Evolutionary conservation across 1,140 invertebrate species (phyloP), one percentile per base, ranked within the genome.

Genomic region (Hyphantria cunea): DNA sequence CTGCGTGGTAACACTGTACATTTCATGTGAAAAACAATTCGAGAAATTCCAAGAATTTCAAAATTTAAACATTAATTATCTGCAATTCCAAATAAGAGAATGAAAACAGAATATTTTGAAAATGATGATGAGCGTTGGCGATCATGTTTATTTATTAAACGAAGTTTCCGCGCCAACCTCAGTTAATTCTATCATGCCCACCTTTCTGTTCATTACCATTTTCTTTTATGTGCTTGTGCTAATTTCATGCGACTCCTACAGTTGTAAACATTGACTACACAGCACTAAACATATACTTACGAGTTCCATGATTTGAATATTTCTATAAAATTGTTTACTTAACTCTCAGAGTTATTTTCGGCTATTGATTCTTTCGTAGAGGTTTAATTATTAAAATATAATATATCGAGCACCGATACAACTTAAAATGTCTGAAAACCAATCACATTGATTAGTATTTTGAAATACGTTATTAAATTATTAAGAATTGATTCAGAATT

Each of bases 141-240:
- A 47, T 56, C 53, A 47, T 56, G 25, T 56, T 54, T 55, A 55
- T 55, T 41, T 47, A 56, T 39, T 14, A 14, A 33, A n/a, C 9
- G 53, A 31, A 56, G 44, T 56, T 55, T 41, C 11, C 53, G 41
- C 5, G 42, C 32, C 44, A 47, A 56, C 31, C 13, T 47, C 53
- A 42, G 53, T 56, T 56, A 56, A 56, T 56, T 56, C 53, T 42
- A 47, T 56, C 41, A 56, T 41, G 12, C n/a, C n/a, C n/a, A 56
- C 53, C 53, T 56, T 56, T 56, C 53, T 56, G 53, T 61, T 67
- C 42, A 60, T 51, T 60, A 44, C 39, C 58, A 60, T 60, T 60
- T 60, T 50, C 58, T 60, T 60, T 60, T 60, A 60, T 60, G 58
- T 34, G 32, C 53, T 45, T 14, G n/a, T 47, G 4, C 25, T 56